phyloP scores from a whole-genome alignment of 2,888 invertebrate species.

The Oasisia sp. region DNA sequence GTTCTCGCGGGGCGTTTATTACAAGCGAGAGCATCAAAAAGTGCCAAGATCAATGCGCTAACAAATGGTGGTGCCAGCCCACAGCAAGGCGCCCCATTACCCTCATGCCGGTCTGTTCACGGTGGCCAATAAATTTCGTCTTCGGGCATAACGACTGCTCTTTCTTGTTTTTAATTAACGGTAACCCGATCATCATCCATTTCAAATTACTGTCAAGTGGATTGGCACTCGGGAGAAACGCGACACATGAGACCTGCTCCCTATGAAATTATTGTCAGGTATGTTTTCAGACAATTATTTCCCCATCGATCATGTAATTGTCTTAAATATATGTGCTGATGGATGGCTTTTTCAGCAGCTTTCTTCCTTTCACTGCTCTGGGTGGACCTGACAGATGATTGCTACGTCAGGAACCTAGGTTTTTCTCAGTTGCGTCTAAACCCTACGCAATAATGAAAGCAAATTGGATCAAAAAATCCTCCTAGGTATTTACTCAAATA shows the following conservation, averaged over 20 bases:
- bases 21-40: background rate
- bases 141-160: background rate
- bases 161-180: conserved; percentile 13
- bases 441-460: background rate
- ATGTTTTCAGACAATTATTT: background rate
- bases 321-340: background rate
- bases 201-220: conserved; percentile 17
- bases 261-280: conserved; percentile 17
- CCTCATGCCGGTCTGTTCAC: background rate
- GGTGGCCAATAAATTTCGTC: conserved; percentile 13
- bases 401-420: background rate
- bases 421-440: background rate
- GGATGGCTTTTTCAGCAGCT: background rate
- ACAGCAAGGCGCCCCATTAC: background rate
- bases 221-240: background rate
- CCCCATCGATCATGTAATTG: conserved; percentile 10
- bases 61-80: background rate
- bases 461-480: background rate
- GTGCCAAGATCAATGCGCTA: conserved; percentile 11
- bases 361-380: background rate
- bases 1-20: background rate
- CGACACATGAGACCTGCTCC: background rate
- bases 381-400: background rate
- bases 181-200: background rate
- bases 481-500: background rate